Evolutionary conservation across 2,797 vertebrate genomes (phyloP).

Genomic region (Darevskia mixta): DNA sequence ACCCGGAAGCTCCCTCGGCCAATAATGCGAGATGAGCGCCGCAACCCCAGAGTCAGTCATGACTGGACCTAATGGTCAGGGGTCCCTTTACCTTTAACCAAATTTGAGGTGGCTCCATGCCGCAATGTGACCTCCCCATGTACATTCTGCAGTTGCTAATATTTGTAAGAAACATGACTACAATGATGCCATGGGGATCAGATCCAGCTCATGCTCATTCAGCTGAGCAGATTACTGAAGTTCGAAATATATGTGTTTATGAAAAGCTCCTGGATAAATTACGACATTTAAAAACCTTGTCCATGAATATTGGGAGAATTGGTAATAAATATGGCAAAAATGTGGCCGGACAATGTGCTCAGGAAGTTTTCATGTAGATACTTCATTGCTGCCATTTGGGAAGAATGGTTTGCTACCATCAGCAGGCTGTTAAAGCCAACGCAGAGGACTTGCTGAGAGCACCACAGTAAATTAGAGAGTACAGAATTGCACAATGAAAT

Average conservation of each 20-base stretch:
- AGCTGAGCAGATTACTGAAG: neutral
- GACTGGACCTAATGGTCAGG: too few species aligned
- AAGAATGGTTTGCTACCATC: neutral
- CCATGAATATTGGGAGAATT: neutral
- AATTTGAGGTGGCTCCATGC: neutral
- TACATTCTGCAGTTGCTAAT: too few species aligned
- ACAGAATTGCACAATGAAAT: neutral
- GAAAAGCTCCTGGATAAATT: neutral
- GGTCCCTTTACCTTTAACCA: too few species aligned
- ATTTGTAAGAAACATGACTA: neutral
- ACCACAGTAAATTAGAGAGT: slow-evolving; percentile 7
- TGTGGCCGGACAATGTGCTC: neutral
- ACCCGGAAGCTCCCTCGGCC: too few species aligned
- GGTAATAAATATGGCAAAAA: neutral
- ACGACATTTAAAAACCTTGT: neutral
- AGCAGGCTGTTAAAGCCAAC: neutral
- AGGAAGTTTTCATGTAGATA: neutral
- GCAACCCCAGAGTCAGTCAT: too few species aligned
- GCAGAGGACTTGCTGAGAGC: neutral
- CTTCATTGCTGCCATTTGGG: slow-evolving; percentile 7
- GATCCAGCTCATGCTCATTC: neutral
- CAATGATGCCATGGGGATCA: neutral
- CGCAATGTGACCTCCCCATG: neutral
- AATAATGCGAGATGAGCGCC: too few species aligned
- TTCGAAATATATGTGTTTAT: neutral